Conservation (phyloP, 2,113 vertebrate genomes). For the Carettochelys insculpta region DNA sequence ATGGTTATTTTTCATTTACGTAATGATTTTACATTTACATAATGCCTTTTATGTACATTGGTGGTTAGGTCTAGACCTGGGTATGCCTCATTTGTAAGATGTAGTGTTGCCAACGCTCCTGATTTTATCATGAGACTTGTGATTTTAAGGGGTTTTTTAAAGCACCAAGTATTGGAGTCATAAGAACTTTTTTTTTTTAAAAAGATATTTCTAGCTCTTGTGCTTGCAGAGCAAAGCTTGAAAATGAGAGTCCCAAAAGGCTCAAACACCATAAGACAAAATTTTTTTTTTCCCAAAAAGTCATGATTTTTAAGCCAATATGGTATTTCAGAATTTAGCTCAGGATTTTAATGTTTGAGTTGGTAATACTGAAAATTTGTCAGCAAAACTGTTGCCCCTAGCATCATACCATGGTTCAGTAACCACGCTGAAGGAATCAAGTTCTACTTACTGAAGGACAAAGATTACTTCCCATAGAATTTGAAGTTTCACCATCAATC, state of each 20-base stretch:
- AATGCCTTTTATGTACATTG: neutral
- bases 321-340: too few relatives aligned
- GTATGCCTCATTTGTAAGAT: neutral
- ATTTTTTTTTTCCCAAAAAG: neutral
- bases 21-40: fast-evolving
- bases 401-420: neutral
- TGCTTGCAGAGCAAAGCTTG: neutral
- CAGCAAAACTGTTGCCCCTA: neutral
- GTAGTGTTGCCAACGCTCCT: neutral
- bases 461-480: neutral
- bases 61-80: neutral
- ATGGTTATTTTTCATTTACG: neutral
- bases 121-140: neutral
- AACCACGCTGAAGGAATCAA: neutral
- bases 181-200: too few relatives aligned
- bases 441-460: neutral
- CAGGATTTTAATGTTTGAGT: too few relatives aligned
- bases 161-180: neutral
- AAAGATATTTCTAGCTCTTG: too few relatives aligned
- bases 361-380: neutral
- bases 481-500: neutral
- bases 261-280: neutral
- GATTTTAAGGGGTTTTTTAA: neutral
- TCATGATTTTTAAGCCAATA: neutral
- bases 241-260: neutral